Evolutionary conservation across 1,140 invertebrate species (phyloP), one percentile per base, ranked within the genome.

Genomic region (Drosophila tsacasi): DNA sequence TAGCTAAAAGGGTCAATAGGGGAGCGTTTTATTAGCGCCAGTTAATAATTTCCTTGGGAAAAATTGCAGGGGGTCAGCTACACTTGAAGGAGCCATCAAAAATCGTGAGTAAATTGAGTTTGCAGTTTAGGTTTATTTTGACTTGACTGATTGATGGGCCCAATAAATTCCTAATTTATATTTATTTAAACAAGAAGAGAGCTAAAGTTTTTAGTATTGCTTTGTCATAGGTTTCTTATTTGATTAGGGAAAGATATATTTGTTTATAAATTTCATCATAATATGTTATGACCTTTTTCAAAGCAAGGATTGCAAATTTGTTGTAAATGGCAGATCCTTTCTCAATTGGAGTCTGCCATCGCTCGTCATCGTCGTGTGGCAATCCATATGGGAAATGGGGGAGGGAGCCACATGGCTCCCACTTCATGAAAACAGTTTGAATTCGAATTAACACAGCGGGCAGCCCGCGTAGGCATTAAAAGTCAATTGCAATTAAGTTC

Each of bases 401-500:
- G 40, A 73, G 44, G 69, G 64, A 62, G 52, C 76, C 76, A 79
- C 60, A 78, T 79, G 76, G 76, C 76, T 68, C 49, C 61, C 68
- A 67, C 75, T 83, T 77, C 71, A 73, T 75, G 69, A 52, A 81
- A 90, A 90, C 85, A 90, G 85, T 90, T 90, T 90, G 85, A 85
- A 82, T 90, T 90, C 85, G 49, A 90, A 90, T 90, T 90, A 90
- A 90, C 75, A 64, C 85, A 90, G 85, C 85, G 46, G 79, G 85
- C 75, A 82, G 76, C 72, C 69, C 66, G 61, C 62, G 73, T 76
- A 55, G 61, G 85, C 75, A 90, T 90, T 90, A 77, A 90, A 87
- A 90, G 79, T 91, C 85, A 90, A 90, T 90, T 90, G 86, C 72
- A 91, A 90, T 90, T 82, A 85, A 90, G 67, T 90, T 82, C 76